These are phyloP conservation scores for Chloropsis cyanopogon DNA, from an alignment of 2,113 vertebrate genomes.

Conservation along the genomic window DNA sequence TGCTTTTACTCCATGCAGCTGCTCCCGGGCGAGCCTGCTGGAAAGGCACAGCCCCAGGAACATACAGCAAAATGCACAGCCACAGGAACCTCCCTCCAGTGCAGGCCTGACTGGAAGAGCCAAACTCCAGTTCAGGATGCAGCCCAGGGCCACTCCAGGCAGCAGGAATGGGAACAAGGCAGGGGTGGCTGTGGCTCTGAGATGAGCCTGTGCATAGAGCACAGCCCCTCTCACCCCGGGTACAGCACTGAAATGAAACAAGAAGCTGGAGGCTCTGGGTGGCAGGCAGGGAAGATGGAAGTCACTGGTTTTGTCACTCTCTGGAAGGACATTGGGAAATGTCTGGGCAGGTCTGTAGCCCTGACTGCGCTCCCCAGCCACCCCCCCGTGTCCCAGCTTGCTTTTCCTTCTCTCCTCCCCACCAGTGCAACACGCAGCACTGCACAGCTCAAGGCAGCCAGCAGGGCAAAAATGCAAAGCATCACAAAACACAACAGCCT, in stretches of 20 bases:
- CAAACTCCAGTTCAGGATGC: not conserved
- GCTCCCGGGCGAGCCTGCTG: not conserved
- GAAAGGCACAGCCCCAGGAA: not conserved
- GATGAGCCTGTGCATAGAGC: not conserved
- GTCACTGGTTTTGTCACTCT: not conserved
- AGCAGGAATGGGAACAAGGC: not conserved
- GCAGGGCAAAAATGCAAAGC: not conserved
- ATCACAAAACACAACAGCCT: not conserved
- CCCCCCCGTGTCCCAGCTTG: fast-evolving
- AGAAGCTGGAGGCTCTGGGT: not conserved
- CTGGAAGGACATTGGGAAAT: not conserved
- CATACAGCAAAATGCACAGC: fast-evolving
- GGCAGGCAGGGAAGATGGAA: not conserved
- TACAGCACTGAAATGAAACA: not conserved
- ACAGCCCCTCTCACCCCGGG: not conserved
- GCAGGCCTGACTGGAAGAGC: not conserved
- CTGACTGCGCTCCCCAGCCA: not conserved
- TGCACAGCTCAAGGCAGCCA: not conserved
- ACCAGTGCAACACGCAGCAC: fast-evolving
- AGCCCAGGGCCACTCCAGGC: not conserved
- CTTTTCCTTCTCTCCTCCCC: not conserved
- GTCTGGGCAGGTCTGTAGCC: not conserved
- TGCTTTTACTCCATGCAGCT: not conserved
- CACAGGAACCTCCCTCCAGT: not conserved
- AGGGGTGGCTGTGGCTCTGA: not conserved